These are phyloP conservation scores for Eilema depressum DNA, from an alignment of 2,888 invertebrate species.

Conservation along the genomic window DNA sequence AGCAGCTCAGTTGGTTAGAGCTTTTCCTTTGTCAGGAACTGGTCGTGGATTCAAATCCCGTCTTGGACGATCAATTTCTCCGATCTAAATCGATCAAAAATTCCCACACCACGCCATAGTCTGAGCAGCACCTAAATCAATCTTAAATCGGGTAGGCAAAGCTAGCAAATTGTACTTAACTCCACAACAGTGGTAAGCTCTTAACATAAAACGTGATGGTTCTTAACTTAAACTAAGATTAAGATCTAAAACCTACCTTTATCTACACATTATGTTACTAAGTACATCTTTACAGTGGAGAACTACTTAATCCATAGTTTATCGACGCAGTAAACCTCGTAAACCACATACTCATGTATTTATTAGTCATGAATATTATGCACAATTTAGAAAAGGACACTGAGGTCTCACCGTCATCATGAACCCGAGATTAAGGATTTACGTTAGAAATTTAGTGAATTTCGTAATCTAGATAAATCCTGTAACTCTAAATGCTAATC, in stretches of 20 bases:
- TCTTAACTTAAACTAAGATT: background rate
- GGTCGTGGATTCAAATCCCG: no score
- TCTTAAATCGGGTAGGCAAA: background rate
- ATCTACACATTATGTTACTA: background rate
- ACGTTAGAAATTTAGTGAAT: no score
- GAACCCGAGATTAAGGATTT: no score
- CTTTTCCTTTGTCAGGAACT: no score
- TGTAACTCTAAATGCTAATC: no score
- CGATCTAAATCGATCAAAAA: no score
- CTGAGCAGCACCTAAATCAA: background rate
- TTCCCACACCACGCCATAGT: background rate
- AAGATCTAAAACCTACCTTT: constrained; percentile 2
- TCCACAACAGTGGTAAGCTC: background rate
- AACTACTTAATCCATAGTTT: background rate
- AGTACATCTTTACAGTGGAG: background rate
- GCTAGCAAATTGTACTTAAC: background rate
- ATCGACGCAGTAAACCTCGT: background rate
- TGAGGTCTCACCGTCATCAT: no score
- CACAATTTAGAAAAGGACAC: no score
- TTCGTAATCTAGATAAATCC: no score
- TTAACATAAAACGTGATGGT: background rate
- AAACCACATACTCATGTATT: background rate
- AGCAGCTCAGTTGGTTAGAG: no score
- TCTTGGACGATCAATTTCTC: no score
- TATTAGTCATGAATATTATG: background rate